Percentiles rank a stretch among this genome's conserved stretches.
These are phyloP conservation scores for Neomicropteryx cornuta DNA, from an alignment of 1,140 invertebrate genomes.

Conservation along the genomic window DNA sequence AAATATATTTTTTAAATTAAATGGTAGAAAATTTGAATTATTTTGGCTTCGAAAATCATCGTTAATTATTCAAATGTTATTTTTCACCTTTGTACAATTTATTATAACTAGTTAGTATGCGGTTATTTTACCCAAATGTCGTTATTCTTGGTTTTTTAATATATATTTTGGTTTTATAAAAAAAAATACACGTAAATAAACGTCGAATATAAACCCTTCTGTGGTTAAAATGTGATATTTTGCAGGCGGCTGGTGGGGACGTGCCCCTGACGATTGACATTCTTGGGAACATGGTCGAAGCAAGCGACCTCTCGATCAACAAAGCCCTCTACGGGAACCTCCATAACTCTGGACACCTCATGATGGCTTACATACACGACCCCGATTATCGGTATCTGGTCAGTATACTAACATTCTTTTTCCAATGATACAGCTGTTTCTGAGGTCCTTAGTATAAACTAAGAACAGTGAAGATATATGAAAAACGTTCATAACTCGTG, in stretches of 20 bases:
- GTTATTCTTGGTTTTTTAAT: no score
- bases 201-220: no score
- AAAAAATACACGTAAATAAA: no score
- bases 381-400: slow-evolving; percentile 45
- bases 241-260: slow-evolving; percentile 4
- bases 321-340: slow-evolving; percentile 42
- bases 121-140: no score
- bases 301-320: slow-evolving; percentile 26
- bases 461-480: not conserved
- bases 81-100: no score
- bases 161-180: no score
- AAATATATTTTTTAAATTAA: no score
- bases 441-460: not conserved
- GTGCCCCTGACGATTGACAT: slow-evolving; percentile 32
- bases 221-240: no score
- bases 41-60: no score
- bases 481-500: not conserved
- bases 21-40: no score
- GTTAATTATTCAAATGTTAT: no score
- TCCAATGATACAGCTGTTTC: not conserved
- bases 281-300: slow-evolving; percentile 36
- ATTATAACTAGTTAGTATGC: no score
- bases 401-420: slow-evolving; percentile 9
- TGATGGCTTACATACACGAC: slow-evolving; percentile 44
- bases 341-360: slow-evolving; percentile 47